These are phyloP conservation scores for Lithodes maja DNA, from an alignment of 2,888 invertebrate genomes.

Conservation along the genomic window DNA sequence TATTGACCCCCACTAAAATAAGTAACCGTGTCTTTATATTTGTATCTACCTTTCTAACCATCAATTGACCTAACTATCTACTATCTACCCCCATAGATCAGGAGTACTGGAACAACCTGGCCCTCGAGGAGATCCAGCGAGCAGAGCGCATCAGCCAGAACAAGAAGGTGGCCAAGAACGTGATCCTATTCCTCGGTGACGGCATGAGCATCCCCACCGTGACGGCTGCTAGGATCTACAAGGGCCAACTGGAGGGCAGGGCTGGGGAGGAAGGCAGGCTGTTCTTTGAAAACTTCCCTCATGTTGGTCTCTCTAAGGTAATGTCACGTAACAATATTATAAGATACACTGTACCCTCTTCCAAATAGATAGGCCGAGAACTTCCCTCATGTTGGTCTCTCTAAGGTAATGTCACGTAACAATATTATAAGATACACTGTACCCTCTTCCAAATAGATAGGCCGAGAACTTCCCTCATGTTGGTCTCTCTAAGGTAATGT, in stretches of 20 bases:
- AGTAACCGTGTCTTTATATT: too few relatives aligned
- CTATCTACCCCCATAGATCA: slow-evolving; percentile 15
- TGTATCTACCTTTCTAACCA: too few relatives aligned
- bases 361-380: too few relatives aligned
- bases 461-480: too few relatives aligned
- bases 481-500: too few relatives aligned
- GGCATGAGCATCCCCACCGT: slow-evolving; percentile 91
- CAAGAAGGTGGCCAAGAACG: slow-evolving; percentile 82
- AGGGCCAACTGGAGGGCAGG: slow-evolving; percentile 80
- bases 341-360: too few relatives aligned
- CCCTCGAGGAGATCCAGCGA: slow-evolving; percentile 30
- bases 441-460: too few relatives aligned
- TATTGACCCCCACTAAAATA: too few relatives aligned
- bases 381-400: too few relatives aligned
- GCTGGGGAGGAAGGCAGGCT: slow-evolving; percentile 83
- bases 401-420: too few relatives aligned
- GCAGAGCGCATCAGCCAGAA: slow-evolving; percentile 33
- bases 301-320: slow-evolving; percentile 85
- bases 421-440: too few relatives aligned
- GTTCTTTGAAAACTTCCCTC: slow-evolving; percentile 85
- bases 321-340: background rate
- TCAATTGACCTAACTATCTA: too few relatives aligned
- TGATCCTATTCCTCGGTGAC: slow-evolving; percentile 91
- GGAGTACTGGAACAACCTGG: slow-evolving; percentile 44
- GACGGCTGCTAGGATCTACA: slow-evolving; percentile 84